Evolutionary conservation across 2,888 invertebrate species (phyloP), one percentile per base, ranked within the genome.

Genomic region (Liodrosophila aerea): DNA sequence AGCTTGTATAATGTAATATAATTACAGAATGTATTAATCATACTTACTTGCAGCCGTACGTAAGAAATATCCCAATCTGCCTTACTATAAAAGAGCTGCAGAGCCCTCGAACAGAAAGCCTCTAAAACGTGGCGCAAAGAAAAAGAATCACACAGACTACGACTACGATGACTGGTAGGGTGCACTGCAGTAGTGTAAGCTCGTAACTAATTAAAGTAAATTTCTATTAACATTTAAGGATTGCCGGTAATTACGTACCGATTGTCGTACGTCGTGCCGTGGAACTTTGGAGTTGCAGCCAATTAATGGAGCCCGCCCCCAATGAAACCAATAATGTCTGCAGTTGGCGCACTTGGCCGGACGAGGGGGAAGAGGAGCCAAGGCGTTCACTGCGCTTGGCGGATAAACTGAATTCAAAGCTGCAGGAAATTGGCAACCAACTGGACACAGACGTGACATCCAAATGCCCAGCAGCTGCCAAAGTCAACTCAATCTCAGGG

Each of bases 161-260:
- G 68, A 73, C 37, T 63, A 59, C 46, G 63, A 67, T 30, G 50
- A 67, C 4, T 73, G 73, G 73, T 56, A 40, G 49, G 56, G 45
- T 11, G 7, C 5, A 2, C 11, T 9, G 8, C 0, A 1, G 16
- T n/a, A 22, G 22, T 22, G 22, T 22, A 22, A 5, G 22, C n/a
- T n/a, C n/a, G 7, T 30, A 45, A 44, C 18, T 59, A 73, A 73
- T 62, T 59, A 51, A 39, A 11, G 30, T 7, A 49, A 9, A 54
- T 47, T 22, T 59, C 4, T 12, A 41, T 18, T 13, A 11, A 36
- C 39, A 43, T 30, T n/a, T 7, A 43, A 61, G 61, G 69, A 73
- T 73, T 69, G 58, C 64, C 33, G 53, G 54, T 15, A 45, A 68
- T 29, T 72, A 58, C 9, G 51, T 68, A 11, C 22, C 69, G 27